These are phyloP conservation scores for Pterostichus niger DNA, from an alignment of 2,888 invertebrate species.

Conservation along the genomic window DNA sequence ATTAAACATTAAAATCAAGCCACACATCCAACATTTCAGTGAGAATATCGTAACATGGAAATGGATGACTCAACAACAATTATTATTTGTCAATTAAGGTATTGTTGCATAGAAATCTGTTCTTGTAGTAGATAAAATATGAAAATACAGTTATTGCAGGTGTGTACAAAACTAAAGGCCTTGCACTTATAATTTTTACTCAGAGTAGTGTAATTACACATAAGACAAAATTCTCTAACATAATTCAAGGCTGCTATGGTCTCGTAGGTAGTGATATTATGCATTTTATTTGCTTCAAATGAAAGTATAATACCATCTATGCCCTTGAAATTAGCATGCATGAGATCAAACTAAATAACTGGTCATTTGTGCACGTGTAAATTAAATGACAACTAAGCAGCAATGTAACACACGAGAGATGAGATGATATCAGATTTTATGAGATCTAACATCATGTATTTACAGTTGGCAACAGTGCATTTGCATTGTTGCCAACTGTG, in stretches of 20 bases:
- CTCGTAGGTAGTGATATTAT: conserved; percentile 45
- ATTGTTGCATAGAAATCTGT: conserved; percentile 3
- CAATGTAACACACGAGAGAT: neutral
- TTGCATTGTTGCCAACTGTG: too few relatives aligned
- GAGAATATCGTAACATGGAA: neutral
- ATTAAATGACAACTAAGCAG: conserved; percentile 1
- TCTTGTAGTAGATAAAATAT: conserved; percentile 12
- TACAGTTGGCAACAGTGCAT: too few relatives aligned
- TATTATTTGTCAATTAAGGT: conserved; percentile 40
- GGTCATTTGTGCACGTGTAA: conserved; percentile 54
- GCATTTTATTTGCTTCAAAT: conserved; percentile 61
- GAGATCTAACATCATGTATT: neutral
- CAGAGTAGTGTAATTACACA: conserved; percentile 36
- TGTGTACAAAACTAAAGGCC: conserved; percentile 40
- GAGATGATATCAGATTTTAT: neutral
- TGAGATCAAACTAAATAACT: conserved; percentile 53
- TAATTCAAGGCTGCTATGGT: conserved; percentile 56
- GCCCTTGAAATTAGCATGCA: conserved; percentile 64
- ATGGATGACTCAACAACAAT: neutral
- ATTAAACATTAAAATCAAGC: conserved; percentile 17
- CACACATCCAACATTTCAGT: neutral
- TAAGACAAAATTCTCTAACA: conserved; percentile 53
- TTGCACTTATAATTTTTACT: conserved; percentile 58
- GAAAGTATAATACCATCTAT: conserved; percentile 64
- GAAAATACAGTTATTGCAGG: conserved; percentile 43